Base-by-base conservation (phyloP, 2,113 vertebrate genomes). In the Maccullochella peelii region DNA sequence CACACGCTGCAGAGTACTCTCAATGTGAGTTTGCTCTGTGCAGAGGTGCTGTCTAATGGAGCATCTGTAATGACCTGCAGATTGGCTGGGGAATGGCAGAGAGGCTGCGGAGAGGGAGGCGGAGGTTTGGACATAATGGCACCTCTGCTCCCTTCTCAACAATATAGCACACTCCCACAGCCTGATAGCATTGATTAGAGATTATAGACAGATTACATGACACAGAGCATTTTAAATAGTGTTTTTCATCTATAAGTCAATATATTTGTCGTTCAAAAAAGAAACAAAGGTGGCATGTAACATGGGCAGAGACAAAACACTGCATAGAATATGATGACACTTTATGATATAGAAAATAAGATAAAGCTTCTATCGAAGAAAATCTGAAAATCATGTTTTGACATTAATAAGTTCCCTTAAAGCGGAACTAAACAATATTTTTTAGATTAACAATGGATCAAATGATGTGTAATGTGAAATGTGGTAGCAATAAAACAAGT, bases 61-160 rank as follows among this genome's bases (percentile, higher is more conserved):
- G 84, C 85, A 62, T 61, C 50, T 14, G 83, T 89, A 92, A 92
- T 84, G 80, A 82, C 82, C 74, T 82, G 67, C 44, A 87, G 85
- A 86, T 74, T 80, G 83, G 85, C 76, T 83, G 63, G 82, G 78
- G 83, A 73, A 59, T 2, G 30, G 44, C 33, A 50, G 70, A 73
- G 73, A 73, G 57, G 59, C 70, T 62, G 72, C 0, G 14, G 78
- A 30, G 77, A 30, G 67, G 44, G 25, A 62, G n/a, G 38, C 30
- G 67, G 73, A 65, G 54, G 47, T 76, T 67, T 77, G 80, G 77
- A 83, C 63, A 44, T 61, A 72, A 83, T 72, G 79, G 70, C 61
- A 52, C 59, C 80, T 66, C 73, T 21, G 52, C n/a, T 83, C 33
- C 47, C 23, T 12, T 69, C 47, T 47, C 2, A 8, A 11, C 59